These are phyloP conservation scores for Sitophilus oryzae DNA, from an alignment of 1,140 invertebrate genomes.

Conservation along the genomic window DNA sequence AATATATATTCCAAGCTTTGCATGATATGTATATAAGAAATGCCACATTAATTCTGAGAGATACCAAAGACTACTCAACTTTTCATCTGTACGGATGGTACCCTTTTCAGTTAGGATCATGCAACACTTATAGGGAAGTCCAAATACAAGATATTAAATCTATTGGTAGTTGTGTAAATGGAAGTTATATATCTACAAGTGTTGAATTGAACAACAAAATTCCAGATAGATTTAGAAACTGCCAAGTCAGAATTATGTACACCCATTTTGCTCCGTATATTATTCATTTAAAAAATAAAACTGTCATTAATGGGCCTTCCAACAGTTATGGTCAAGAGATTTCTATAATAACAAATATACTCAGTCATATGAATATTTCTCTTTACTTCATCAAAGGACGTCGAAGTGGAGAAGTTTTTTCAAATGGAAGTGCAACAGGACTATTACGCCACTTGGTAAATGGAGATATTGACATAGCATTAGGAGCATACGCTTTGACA, in stretches of 20 bases:
- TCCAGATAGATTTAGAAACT: background rate
- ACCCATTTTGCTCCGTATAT: background rate
- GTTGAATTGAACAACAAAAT: background rate
- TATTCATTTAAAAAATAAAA: background rate
- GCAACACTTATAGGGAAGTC: background rate
- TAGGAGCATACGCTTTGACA: background rate
- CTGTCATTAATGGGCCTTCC: background rate
- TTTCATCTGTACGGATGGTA: background rate
- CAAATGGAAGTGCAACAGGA: background rate
- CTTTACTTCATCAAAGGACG: background rate
- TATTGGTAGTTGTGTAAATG: background rate
- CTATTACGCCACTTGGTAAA: background rate
- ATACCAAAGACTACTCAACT: background rate
- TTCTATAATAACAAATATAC: background rate
- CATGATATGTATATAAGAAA: background rate
- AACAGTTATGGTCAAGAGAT: background rate
- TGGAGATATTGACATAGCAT: background rate
- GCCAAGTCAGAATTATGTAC: background rate
- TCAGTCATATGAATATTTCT: background rate
- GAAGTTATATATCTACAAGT: background rate
- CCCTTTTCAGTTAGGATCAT: background rate
- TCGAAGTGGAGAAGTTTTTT: background rate
- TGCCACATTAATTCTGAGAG: background rate
- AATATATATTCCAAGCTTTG: background rate
- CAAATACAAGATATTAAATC: background rate